A percentile compares a stretch with the other conserved stretches of the same genome.
These are phyloP conservation scores for Eulemur albifrons DNA, from an alignment of 2,797 vertebrate species.

Conservation along the genomic window DNA sequence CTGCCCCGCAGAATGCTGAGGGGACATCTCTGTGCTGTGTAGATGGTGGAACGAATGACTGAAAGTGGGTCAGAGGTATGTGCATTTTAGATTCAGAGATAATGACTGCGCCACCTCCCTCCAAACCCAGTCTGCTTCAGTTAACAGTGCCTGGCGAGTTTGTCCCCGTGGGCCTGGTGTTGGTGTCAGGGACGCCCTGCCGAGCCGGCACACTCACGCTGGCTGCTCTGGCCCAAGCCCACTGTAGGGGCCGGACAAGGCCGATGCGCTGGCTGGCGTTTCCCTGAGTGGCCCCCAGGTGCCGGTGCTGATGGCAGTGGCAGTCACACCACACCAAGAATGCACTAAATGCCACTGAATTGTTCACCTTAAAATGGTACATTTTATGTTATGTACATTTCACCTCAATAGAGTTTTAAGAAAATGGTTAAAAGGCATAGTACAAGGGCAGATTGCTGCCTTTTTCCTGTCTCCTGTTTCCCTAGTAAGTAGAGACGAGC, in stretches of 20 bases:
- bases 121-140: not conserved
- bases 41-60: accelerated
- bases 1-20: not conserved
- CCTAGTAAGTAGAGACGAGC: not conserved
- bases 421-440: not conserved
- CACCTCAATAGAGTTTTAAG: not conserved
- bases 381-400: too few species aligned
- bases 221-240: not conserved
- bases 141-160: not conserved
- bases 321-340: too few species aligned
- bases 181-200: accelerated
- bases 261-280: accelerated
- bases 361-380: not conserved
- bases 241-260: not conserved
- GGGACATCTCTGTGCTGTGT: accelerated
- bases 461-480: too few species aligned
- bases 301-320: not conserved
- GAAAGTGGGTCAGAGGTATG: too few species aligned
- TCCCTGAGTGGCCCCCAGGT: not conserved
- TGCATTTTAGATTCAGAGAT: not conserved
- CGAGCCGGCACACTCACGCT: not conserved
- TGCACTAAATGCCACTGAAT: accelerated
- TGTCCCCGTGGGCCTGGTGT: not conserved
- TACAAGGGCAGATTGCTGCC: not conserved
- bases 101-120: not conserved